Evolutionary conservation across 2,888 invertebrate genomes (phyloP).

Genomic region (Gastrophysa polygoni): DNA sequence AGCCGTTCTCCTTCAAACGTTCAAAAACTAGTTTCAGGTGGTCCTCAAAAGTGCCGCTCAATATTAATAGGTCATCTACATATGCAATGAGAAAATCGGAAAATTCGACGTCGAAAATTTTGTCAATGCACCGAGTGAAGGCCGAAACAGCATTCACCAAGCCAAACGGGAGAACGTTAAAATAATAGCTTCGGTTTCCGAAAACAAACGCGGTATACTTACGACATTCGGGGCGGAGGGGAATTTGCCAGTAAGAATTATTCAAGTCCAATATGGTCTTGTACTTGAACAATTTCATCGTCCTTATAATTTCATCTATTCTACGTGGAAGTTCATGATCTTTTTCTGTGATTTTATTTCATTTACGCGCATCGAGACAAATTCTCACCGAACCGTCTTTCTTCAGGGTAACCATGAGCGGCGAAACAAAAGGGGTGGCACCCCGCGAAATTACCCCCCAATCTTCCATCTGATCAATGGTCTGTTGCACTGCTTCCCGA

Average conservation of each 20-base stretch:
- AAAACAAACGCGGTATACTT: constrained; percentile 24
- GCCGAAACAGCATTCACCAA: constrained; percentile 12
- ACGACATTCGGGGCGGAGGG: constrained; percentile 7
- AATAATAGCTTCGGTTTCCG: constrained; percentile 8
- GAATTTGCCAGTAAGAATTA: constrained; percentile 17
- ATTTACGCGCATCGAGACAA: constrained; percentile 42
- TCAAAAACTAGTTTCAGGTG: constrained; percentile 12
- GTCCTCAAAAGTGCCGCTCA: background rate
- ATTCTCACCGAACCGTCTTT: constrained; percentile 40
- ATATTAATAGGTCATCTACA: constrained; percentile 17
- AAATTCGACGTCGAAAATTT: constrained; percentile 5
- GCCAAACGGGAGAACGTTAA: constrained; percentile 12
- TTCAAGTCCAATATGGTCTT: constrained; percentile 10
- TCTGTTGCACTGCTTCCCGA: no score
- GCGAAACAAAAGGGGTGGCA: constrained; percentile 40
- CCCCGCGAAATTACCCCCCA: constrained; percentile 42
- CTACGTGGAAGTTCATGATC: constrained; percentile 38
- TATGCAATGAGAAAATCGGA: background rate
- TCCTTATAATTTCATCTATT: constrained; percentile 9
- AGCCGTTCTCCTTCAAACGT: constrained; percentile 1
- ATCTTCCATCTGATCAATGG: constrained; percentile 31
- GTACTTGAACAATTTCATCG: background rate
- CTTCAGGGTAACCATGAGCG: constrained; percentile 38
- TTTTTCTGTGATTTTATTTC: constrained; percentile 40
- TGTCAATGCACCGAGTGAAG: constrained; percentile 8